Base-by-base conservation (phyloP, 2,888 invertebrate genomes). In the Sarcophaga carnaria region DNA sequence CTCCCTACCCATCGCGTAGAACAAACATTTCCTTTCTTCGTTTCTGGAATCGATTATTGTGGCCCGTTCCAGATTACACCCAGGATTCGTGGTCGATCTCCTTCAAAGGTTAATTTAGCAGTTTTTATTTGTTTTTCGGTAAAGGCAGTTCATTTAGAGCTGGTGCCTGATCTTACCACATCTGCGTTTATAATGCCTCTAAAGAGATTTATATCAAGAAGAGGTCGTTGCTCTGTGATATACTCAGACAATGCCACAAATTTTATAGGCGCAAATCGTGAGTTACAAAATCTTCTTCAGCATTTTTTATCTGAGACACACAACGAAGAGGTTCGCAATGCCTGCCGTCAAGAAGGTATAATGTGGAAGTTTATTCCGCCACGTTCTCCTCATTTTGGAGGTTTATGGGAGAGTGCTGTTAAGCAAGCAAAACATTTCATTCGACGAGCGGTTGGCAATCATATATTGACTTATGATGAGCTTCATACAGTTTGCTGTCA, bases 241-340 rank as follows among this genome's bases (percentile, higher is more conserved):
- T 80, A 83, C 22, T 83, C 84, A 20, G 88, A 89, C 37, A 86
- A 86, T 54, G 86, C 86, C 6, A 83, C 85, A 8, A 83, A 88
- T 64, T 88, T 89, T 66, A 47, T 88, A 6, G 89, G 88, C 27
- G 88, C 84, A 2, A 74, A 79, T 27, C 80, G 77, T 17, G 85
- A 85, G 22, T 62, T 88, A 37, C 63, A 75, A 25, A 78, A 79
- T 8, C 47, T 85, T 11, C 75, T 87, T 17, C 64, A 79, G 5
- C 25, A 77, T 11, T 78, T 75, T 49, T 59, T 72, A 25, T 78
- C 74, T 49, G 75, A 79, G 17, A 74, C 62, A 17, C 76, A 88
- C 22, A 86, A 83, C n/a, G 25, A 27, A 47, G 67, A 1, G 5
- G 75, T 71, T 20, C 88, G 70, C 49, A 47, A 78, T 4, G 49